These are phyloP conservation scores for Ylistrum balloti DNA, from an alignment of 1,140 invertebrate species.

Conservation along the genomic window DNA sequence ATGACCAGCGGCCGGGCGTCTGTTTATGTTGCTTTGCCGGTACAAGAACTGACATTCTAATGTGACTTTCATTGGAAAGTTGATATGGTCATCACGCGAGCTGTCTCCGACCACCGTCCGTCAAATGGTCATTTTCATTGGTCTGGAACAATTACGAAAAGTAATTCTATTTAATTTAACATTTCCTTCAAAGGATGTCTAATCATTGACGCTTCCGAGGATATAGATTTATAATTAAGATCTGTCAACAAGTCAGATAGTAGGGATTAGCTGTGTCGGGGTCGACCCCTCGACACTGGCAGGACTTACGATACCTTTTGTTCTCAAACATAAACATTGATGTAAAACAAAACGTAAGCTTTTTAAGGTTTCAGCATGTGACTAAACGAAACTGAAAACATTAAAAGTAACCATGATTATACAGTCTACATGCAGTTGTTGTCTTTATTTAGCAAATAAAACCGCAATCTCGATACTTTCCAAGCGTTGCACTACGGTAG, in stretches of 20 bases:
- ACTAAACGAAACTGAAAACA: no score
- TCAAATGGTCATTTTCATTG: constrained; percentile 23
- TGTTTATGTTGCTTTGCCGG: not conserved
- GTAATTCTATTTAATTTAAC: constrained; percentile 36
- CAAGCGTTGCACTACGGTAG: no score
- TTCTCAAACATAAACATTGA: no score
- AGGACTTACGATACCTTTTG: no score
- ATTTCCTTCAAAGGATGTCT: not conserved
- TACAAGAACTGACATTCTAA: not conserved
- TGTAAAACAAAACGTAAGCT: no score
- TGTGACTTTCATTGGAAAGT: constrained; percentile 17
- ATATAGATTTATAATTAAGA: constrained; percentile 16
- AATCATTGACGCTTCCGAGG: not conserved
- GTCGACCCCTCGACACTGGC: no score
- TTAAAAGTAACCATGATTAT: no score
- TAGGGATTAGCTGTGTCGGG: not conserved
- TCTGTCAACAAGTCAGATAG: not conserved
- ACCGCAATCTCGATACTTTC: no score
- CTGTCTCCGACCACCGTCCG: not conserved
- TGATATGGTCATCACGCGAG: constrained; percentile 25
- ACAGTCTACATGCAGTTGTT: no score
- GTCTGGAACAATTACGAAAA: not conserved
- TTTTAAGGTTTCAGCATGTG: no score
- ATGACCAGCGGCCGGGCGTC: not conserved
- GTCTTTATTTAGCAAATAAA: no score